phyloP scores from a whole-genome alignment of 2,113 vertebrate species.

The Serilophus lunatus region DNA sequence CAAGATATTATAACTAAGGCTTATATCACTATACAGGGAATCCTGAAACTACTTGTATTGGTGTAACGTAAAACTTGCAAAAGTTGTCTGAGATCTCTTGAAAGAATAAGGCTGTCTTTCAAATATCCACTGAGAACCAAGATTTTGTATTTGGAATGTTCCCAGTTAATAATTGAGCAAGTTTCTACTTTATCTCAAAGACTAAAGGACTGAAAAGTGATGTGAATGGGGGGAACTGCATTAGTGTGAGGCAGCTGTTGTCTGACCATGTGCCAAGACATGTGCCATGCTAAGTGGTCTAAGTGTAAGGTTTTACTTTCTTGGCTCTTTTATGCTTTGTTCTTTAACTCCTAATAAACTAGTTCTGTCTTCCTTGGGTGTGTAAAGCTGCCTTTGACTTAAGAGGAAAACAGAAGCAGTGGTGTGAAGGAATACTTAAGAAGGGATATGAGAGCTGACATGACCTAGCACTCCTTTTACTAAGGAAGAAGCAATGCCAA shows the following conservation, averaged over 20 bases:
- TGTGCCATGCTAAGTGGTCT: not conserved
- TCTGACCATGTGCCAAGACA: no score
- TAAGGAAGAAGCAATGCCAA: no score
- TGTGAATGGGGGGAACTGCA: not conserved
- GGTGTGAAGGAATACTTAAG: no score
- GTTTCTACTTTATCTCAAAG: not conserved
- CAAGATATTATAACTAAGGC: not conserved
- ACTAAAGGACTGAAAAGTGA: not conserved
- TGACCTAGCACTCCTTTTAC: no score
- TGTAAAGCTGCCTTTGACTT: no score
- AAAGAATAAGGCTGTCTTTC: no score
- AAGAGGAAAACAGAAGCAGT: no score
- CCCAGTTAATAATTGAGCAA: not conserved
- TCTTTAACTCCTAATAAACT: no score
- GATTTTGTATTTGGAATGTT: not conserved
- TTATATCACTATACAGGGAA: not conserved
- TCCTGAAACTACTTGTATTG: not conserved
- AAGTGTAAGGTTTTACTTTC: not conserved
- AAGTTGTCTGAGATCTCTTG: not conserved
- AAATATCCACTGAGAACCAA: not conserved
- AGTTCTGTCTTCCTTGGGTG: no score
- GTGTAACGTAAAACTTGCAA: not conserved
- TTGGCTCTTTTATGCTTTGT: not conserved
- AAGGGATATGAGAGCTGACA: no score
- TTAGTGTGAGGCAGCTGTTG: not conserved